Conservation (phyloP, 1,140 invertebrate genomes). For the Cylas formicarius region DNA sequence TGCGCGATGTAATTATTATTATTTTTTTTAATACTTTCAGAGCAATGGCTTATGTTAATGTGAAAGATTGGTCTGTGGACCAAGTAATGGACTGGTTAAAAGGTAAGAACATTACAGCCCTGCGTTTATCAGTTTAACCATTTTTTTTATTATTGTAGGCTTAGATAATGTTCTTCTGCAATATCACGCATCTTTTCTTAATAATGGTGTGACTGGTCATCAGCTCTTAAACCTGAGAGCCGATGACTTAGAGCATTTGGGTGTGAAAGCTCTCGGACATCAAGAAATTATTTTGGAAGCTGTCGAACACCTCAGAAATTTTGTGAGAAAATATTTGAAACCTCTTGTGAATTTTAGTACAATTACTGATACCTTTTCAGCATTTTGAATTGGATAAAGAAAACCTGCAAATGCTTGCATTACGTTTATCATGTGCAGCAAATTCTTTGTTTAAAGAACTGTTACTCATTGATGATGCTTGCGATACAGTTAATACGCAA, state of each 20-base stretch:
- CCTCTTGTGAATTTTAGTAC: constrained; percentile 4
- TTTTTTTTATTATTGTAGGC: constrained; percentile 47
- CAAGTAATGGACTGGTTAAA: constrained; percentile 90
- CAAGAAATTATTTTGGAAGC: constrained; percentile 89
- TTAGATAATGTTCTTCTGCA: constrained; percentile 72
- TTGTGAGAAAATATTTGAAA: constrained; percentile 55
- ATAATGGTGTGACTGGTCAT: constrained; percentile 73
- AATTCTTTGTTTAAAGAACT: constrained; percentile 70
- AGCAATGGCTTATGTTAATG: constrained; percentile 77
- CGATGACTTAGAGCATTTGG: constrained; percentile 80
- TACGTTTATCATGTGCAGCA: constrained; percentile 76
- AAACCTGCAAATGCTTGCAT: constrained; percentile 80
- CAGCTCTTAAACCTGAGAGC: constrained; percentile 74
- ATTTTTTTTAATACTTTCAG: neutral
- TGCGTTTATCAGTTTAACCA: constrained; percentile 3
- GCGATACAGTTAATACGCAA: constrained; percentile 66
- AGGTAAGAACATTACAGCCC: constrained; percentile 49
- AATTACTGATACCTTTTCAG: constrained; percentile 46
- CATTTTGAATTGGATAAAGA: constrained; percentile 86
- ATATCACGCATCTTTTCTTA: constrained; percentile 75
- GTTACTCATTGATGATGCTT: constrained; percentile 52
- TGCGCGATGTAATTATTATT: no score
- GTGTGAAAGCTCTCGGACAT: constrained; percentile 78
- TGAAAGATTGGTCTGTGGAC: constrained; percentile 86
- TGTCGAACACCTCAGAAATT: constrained; percentile 78